Conservation (phyloP, 2,888 invertebrate genomes). For the Pemphredon lugubris region DNA sequence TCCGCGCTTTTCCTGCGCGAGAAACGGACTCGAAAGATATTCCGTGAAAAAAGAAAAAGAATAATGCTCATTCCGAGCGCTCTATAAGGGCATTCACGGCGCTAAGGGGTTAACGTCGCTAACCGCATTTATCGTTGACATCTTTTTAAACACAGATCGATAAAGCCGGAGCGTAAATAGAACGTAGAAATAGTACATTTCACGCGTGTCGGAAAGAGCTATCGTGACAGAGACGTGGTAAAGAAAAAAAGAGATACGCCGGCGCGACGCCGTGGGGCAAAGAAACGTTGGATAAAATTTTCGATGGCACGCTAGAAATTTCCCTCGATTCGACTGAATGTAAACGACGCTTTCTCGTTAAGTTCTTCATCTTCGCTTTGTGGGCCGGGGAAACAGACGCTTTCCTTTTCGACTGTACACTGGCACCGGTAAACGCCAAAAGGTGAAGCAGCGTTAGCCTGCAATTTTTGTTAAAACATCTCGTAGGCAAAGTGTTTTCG, state of each 20-base stretch:
- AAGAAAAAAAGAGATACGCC: background rate
- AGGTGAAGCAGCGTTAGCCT: slow-evolving; percentile 1
- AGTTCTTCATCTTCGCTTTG: slow-evolving; percentile 47
- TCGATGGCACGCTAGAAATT: slow-evolving; percentile 28
- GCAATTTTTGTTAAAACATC: slow-evolving; percentile 15
- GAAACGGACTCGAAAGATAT: no score
- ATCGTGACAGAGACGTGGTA: no score
- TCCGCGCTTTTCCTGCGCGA: no score
- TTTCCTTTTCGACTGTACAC: slow-evolving; percentile 7
- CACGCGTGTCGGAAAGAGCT: no score
- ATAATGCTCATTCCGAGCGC: no score
- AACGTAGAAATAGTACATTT: slow-evolving; percentile 23
- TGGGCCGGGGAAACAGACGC: slow-evolving; percentile 20
- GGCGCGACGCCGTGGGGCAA: slow-evolving; percentile 1
- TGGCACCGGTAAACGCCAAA: background rate
- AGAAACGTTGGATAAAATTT: slow-evolving; percentile 49
- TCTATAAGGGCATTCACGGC: no score
- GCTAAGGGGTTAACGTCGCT: no score
- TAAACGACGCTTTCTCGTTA: slow-evolving; percentile 50
- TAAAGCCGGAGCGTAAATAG: slow-evolving; percentile 16
- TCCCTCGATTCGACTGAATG: slow-evolving; percentile 44
- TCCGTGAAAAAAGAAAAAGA: no score
- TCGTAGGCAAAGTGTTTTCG: background rate
- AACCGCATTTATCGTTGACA: background rate
- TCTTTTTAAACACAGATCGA: background rate